A percentile compares a stretch with the other conserved stretches of the same genome.
phyloP scores from a whole-genome alignment of 2,888 invertebrate species.

The Blera fallax region DNA sequence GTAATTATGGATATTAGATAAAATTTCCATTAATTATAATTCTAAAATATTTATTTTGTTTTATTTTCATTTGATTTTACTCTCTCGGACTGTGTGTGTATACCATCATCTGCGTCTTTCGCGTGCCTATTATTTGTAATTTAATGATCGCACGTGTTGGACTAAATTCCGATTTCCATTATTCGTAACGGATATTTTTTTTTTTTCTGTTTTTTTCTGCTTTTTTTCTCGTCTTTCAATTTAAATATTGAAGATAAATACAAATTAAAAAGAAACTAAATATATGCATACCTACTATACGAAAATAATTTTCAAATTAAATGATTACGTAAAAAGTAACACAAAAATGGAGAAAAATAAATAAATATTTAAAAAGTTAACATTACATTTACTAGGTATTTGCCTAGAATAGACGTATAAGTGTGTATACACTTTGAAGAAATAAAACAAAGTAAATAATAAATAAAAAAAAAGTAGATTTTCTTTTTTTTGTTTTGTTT shows the following conservation, averaged over 20 bases:
- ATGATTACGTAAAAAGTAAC: conserved; percentile 15
- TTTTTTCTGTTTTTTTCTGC: not conserved
- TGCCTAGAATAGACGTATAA: not conserved
- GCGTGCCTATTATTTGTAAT: conserved; percentile 60
- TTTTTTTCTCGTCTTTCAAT: conserved; percentile 13
- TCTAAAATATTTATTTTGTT: conserved; percentile 63
- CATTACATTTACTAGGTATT: not conserved
- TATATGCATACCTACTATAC: conserved; percentile 4
- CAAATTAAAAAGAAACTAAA: conserved; percentile 34
- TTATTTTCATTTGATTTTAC: conserved; percentile 28
- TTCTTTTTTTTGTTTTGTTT: conserved; percentile 10
- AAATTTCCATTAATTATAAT: conserved; percentile 71
- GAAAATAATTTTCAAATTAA: conserved; percentile 18
- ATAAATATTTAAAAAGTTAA: conserved; percentile 37
- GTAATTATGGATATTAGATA: conserved; percentile 70
- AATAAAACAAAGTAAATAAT: conserved; percentile 37
- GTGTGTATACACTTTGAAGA: not conserved
- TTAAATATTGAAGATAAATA: conserved; percentile 33
- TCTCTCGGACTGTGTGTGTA: not conserved
- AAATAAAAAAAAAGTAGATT: too few species aligned
- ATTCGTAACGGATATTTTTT: conserved; percentile 64
- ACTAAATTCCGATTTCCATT: conserved; percentile 63
- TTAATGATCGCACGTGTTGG: conserved; percentile 68
- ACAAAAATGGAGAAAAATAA: not conserved
- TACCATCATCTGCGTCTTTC: conserved; percentile 32